These are phyloP conservation scores for Heliconius cydno DNA, from an alignment of 2,888 invertebrate genomes.

Conservation along the genomic window DNA sequence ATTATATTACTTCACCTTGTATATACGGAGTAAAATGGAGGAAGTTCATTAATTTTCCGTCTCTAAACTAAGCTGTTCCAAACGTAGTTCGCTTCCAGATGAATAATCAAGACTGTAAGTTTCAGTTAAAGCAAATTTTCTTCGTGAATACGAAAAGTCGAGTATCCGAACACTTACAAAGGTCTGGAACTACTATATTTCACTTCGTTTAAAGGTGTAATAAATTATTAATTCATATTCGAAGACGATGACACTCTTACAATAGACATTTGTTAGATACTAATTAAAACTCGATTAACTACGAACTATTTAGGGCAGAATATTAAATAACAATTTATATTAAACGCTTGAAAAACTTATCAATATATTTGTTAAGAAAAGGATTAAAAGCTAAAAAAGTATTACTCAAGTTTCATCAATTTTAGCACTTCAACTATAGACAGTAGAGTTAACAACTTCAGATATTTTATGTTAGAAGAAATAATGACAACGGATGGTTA, in stretches of 20 bases:
- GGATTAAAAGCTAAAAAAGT: too few relatives aligned
- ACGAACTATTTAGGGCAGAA: too few relatives aligned
- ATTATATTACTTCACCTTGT: conserved; percentile 35
- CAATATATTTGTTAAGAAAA: too few relatives aligned
- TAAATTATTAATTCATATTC: not conserved
- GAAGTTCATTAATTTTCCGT: conserved; percentile 47
- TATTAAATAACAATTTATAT: too few relatives aligned
- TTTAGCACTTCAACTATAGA: too few relatives aligned
- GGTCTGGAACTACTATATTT: conserved; percentile 3
- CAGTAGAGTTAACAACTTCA: too few relatives aligned
- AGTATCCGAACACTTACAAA: conserved; percentile 33
- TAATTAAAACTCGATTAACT: not conserved
- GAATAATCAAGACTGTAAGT: conserved; percentile 46
- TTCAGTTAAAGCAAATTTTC: conserved; percentile 45
- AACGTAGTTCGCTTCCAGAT: conserved; percentile 45
- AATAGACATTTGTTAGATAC: not conserved
- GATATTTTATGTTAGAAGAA: too few relatives aligned
- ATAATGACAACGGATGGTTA: too few relatives aligned
- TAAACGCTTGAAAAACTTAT: too few relatives aligned
- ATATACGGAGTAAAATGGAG: conserved; percentile 43
- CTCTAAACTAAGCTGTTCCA: conserved; percentile 44
- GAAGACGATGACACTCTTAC: not conserved
- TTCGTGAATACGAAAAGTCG: conserved; percentile 8
- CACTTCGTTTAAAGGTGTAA: not conserved
- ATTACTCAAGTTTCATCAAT: too few relatives aligned